Evolutionary conservation across 2,888 invertebrate species (phyloP), one percentile per base, ranked within the genome.

Genomic region (Drosophila kambysellisi): DNA sequence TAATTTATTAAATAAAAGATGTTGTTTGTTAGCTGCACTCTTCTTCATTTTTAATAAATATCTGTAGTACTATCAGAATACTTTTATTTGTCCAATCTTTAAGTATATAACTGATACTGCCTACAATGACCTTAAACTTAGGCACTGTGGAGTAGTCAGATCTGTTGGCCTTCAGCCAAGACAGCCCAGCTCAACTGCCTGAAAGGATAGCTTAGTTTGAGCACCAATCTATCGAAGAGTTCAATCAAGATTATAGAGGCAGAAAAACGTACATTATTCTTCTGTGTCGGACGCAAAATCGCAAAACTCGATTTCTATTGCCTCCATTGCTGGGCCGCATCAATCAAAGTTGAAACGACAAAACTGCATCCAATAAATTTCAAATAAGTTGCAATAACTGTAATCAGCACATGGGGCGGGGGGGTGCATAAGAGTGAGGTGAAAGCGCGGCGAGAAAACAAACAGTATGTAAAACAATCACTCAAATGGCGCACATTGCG

Each of bases 311-410:
- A 78, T 57, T 62, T 62, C 72, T 65, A 80, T 68, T 76, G 71
- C 58, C 50, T 46, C 8, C 25, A 25, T 25, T 29, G 25, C 25
- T 35, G 41, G 58, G 64, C 30, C 64, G 67, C 83, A 88, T 86
- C 87, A 83, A 88, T 88, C 89, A 84, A 75, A 77, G 83, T 74
- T 72, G 69, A 51, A 81, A 74, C 64, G 76, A 63, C 76, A 70
- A 74, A 81, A 76, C 76, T 76, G 83, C 77, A 88, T 70, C 78
- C 83, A 88, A 79, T 79, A 86, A 88, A 86, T 83, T 76, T 87
- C 66, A 83, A 89, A 82, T 89, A 85, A 84, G 82, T 82, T 79
- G 85, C 77, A 87, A 89, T 85, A 85, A 89, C 89, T 88, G 85
- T 89, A 89, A 85, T 85, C 89, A 85, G 89, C 89, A 87, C 75